Evolutionary conservation across 2,888 invertebrate species (phyloP), one percentile per base, ranked within the genome.

Genomic region (Drosophila recens): DNA sequence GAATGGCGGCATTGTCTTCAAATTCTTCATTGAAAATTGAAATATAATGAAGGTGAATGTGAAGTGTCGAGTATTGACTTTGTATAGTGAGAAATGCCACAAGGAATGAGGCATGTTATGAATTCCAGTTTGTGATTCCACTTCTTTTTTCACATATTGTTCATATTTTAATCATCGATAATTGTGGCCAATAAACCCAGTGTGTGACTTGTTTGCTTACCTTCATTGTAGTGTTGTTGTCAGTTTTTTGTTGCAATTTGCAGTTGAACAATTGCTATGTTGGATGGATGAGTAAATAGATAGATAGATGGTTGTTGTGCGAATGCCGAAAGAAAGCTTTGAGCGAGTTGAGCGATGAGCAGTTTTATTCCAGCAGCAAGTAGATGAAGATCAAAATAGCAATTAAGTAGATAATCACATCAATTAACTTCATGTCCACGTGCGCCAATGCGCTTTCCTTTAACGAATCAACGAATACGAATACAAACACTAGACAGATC

Each of bases 391-490:
- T 91, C 82, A 91, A 87, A 81, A 91, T 82, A 65, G 90, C 90
- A 86, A 91, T 91, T 75, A 91, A 74, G 71, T 91, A 91, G 66
- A 90, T 84, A 81, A 91, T 90, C 77, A 91, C 91, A 79, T 91
- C 91, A 87, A 91, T 84, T 82, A 91, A 82, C 91, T 91, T 91
- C 91, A 91, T 91, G 90, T 80, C 91, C 87, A 73, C 75, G 89
- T 79, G 74, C 84, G 79, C 79, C 59, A 56, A 61, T 34, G 87
- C 78, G 89, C 89, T 87, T 83, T 85, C 84, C 72, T 89, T 66
- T 58, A 30, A 45, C 62, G 33, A 17, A 66, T 51, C 23, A 23
- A 23, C 23, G 23, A 23, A 27, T 27, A 5, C 62, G 33, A 17
- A 66, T 51, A 61, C 42, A 67, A 71, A 56, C 45, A 67, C 46